A percentile compares a stretch with the other conserved stretches of the same genome.
Evolutionary conservation across 2,113 vertebrate genomes (phyloP).

Genomic region (Psilopsiagon aurifrons): DNA sequence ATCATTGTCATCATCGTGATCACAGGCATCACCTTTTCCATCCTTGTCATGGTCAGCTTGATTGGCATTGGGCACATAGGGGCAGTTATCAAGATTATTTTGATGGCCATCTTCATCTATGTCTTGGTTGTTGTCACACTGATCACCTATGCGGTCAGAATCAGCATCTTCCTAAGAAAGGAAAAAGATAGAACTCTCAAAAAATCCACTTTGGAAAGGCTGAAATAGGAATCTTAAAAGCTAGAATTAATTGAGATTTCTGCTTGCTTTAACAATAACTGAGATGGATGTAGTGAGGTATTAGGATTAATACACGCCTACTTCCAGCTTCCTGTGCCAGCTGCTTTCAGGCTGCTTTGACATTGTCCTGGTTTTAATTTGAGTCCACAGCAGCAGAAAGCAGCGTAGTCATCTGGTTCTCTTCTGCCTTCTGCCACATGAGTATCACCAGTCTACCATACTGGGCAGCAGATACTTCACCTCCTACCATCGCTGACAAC

Average conservation of each 20-base stretch:
- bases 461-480: not conserved
- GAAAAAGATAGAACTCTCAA: not conserved
- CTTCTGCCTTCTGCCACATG: not conserved
- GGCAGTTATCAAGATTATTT: constrained; percentile 99
- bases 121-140: constrained; percentile 97
- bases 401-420: not conserved
- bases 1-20: constrained; percentile 99
- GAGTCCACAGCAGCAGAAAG: not conserved
- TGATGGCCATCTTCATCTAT: constrained; percentile 99
- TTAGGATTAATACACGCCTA: not conserved
- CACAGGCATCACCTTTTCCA: constrained; percentile 96
- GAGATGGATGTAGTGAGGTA: not conserved
- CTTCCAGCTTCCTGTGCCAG: not conserved
- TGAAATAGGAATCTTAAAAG: not conserved
- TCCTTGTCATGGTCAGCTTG: constrained; percentile 98
- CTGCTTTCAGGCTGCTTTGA: not conserved
- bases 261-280: not conserved
- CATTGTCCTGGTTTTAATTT: not conserved
- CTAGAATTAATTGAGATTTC: not conserved
- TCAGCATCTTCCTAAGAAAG: constrained; percentile 87
- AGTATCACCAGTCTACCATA: not conserved
- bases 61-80: constrained; percentile 97
- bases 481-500: not conserved
- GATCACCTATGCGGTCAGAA: constrained; percentile 93
- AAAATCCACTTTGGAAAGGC: not conserved